These are phyloP conservation scores for Eulemur albifrons DNA, from an alignment of 2,797 vertebrate genomes.

Conservation along the genomic window DNA sequence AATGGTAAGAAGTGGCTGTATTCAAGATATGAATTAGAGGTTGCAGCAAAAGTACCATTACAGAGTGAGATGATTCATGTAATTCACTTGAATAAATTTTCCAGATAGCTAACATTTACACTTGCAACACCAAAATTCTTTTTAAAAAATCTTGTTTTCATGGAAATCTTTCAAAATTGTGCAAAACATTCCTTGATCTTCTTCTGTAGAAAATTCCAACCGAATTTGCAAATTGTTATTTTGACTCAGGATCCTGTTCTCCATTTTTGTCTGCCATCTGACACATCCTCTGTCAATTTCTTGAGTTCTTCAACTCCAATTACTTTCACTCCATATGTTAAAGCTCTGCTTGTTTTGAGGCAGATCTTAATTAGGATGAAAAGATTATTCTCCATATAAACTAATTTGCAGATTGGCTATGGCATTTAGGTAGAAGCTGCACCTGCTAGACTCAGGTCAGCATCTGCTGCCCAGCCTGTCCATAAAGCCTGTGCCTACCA, in stretches of 20 bases:
- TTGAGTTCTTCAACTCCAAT: slow-evolving; percentile 66
- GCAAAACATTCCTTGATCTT: slow-evolving; percentile 42
- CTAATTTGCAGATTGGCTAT: slow-evolving; percentile 42
- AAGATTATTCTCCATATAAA: slow-evolving; percentile 65
- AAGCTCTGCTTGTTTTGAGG: slow-evolving; percentile 69
- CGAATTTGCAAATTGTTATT: slow-evolving; percentile 59
- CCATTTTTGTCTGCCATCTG: slow-evolving; percentile 67
- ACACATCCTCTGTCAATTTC: slow-evolving; percentile 67
- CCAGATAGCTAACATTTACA: not conserved
- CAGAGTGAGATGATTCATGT: not conserved
- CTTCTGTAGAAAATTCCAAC: slow-evolving; percentile 41
- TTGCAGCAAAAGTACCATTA: not conserved
- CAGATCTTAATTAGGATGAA: slow-evolving; percentile 69
- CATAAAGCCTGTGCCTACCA: not conserved
- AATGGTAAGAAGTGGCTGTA: not conserved
- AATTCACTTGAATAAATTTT: not conserved
- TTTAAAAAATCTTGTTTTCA: not conserved
- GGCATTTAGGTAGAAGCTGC: slow-evolving; percentile 26
- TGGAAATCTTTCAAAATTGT: slow-evolving; percentile 47
- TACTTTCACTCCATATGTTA: slow-evolving; percentile 71
- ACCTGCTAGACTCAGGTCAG: slow-evolving; percentile 44
- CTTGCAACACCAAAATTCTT: slow-evolving; percentile 24
- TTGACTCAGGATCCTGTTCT: slow-evolving; percentile 54
- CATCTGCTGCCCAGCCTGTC: slow-evolving; percentile 19
- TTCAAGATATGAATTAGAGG: not conserved